Percentiles rank a stretch among this genome's conserved stretches.
These are phyloP conservation scores for Denticeps clupeoides DNA, from an alignment of 2,797 vertebrate species.

Conservation along the genomic window DNA sequence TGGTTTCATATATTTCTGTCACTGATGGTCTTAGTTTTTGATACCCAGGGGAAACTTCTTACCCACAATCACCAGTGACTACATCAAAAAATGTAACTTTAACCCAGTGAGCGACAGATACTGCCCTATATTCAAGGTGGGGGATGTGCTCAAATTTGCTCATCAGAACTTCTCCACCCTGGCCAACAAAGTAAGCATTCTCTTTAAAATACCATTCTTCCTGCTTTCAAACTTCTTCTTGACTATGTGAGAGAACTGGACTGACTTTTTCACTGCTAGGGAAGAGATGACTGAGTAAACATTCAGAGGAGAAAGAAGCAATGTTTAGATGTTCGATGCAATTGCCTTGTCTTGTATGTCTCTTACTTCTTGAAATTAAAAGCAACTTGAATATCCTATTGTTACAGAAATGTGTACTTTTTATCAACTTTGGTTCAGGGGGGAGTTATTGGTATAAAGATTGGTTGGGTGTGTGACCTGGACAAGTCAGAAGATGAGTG, in stretches of 20 bases:
- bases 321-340: too few relatives aligned
- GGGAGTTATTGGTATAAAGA: conserved; percentile 89
- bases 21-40: conserved; percentile 5
- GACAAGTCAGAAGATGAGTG: conserved; percentile 76
- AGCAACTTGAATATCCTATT: too few relatives aligned
- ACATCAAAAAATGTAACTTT: conserved; percentile 72
- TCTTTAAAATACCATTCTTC: background rate
- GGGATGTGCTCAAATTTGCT: conserved; percentile 73
- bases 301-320: too few relatives aligned
- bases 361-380: too few relatives aligned
- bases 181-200: conserved; percentile 61
- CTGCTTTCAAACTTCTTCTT: too few relatives aligned
- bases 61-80: conserved; percentile 51
- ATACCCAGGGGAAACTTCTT: conserved; percentile 76
- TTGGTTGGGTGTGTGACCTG: conserved; percentile 84
- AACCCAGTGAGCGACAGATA: conserved; percentile 66
- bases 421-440: too few relatives aligned
- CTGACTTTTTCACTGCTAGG: too few relatives aligned
- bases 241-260: too few relatives aligned
- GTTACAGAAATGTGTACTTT: too few relatives aligned
- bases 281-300: too few relatives aligned
- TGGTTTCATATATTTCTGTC: background rate
- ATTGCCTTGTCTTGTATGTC: too few relatives aligned
- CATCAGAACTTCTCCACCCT: conserved; percentile 72
- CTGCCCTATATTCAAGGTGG: conserved; percentile 85